These are phyloP conservation scores for Ctenopoma kingsleyae DNA, from an alignment of 2,797 vertebrate species.

Conservation along the genomic window DNA sequence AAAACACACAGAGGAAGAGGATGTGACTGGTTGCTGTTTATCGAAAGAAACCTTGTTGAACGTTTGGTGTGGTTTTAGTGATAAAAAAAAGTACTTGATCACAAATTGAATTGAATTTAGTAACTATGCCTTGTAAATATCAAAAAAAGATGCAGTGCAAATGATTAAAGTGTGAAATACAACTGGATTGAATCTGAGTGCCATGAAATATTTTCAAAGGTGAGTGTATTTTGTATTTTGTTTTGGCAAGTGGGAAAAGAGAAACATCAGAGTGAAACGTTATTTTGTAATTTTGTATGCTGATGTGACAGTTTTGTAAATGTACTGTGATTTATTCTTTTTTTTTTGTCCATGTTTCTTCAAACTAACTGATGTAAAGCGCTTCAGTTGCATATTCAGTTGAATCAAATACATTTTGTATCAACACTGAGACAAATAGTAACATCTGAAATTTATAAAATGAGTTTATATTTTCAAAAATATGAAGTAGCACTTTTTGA, in stretches of 20 bases:
- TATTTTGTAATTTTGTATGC: conserved; percentile 41
- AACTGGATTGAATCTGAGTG: conserved; percentile 1
- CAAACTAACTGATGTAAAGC: not conserved
- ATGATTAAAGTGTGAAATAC: conserved; percentile 17
- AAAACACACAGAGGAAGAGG: not conserved
- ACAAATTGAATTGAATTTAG: no score
- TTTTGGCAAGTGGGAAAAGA: not conserved
- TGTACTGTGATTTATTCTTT: conserved; percentile 9
- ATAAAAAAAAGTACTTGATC: not conserved
- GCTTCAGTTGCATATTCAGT: not conserved
- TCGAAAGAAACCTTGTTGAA: conserved; percentile 1
- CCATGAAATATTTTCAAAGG: not conserved
- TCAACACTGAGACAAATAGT: not conserved
- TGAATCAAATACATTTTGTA: conserved; percentile 4
- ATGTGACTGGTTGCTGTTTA: not conserved
- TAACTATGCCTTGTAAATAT: conserved; percentile 36
- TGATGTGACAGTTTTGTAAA: conserved; percentile 50
- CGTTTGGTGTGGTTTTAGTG: conserved; percentile 27
- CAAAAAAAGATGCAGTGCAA: conserved; percentile 8
- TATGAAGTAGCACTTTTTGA: conserved; percentile 65
- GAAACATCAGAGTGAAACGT: conserved; percentile 16
- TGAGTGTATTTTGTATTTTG: conserved; percentile 5
- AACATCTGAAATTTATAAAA: not conserved
- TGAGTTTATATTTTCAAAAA: conserved; percentile 21
- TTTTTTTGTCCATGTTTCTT: conserved; percentile 10